Evolutionary conservation across 2,888 invertebrate species (phyloP).

Genomic region (Limnephilus rhombicus): DNA sequence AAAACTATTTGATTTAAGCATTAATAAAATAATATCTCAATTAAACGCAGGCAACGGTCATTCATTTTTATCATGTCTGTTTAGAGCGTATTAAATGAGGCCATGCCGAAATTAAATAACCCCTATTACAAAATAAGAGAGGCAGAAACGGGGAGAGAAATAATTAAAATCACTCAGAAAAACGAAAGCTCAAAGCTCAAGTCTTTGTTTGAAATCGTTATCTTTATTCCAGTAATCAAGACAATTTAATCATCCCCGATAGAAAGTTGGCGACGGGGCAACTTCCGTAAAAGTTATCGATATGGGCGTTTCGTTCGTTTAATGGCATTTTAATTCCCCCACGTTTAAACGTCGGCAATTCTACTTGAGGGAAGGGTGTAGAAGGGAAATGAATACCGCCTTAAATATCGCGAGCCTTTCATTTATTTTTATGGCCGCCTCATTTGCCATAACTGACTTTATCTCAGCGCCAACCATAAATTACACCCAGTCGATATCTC

Average conservation of each 20-base stretch:
- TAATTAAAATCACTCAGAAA: neutral
- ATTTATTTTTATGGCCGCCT: constrained; percentile 65
- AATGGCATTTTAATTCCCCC: constrained; percentile 64
- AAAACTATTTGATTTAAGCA: neutral
- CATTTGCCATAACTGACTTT: constrained; percentile 62
- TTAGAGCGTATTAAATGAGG: neutral
- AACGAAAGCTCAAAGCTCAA: constrained; percentile 22
- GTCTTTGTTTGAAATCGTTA: constrained; percentile 35
- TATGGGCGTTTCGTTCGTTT: constrained; percentile 46
- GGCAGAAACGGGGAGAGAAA: neutral
- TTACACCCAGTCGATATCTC: constrained; percentile 58
- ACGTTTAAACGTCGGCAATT: constrained; percentile 53
- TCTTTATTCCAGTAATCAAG: constrained; percentile 32
- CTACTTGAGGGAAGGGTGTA: constrained; percentile 14
- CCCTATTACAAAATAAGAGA: neutral
- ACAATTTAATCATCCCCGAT: constrained; percentile 28
- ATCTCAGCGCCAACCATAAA: constrained; percentile 59
- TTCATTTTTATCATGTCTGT: neutral
- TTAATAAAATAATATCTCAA: neutral
- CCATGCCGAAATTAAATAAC: neutral
- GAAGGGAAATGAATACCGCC: constrained; percentile 47
- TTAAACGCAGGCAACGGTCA: neutral
- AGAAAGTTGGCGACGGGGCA: constrained; percentile 37
- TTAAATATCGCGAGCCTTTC: constrained; percentile 58
- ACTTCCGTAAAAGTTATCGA: constrained; percentile 45